Conservation (phyloP, 2,797 vertebrate species). For the Sylvia borin region DNA sequence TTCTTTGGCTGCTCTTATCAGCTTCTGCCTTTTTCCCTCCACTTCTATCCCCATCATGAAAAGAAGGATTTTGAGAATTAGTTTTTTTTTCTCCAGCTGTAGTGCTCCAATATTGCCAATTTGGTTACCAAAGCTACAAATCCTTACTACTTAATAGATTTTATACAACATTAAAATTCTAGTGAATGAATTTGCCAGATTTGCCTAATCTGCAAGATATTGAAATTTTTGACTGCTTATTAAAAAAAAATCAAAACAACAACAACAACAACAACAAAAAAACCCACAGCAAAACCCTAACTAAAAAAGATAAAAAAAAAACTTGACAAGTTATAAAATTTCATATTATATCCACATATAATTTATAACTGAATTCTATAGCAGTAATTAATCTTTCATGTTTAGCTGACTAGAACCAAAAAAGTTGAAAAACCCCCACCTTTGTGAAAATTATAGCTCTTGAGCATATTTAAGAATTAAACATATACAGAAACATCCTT, state of each 20-base stretch:
- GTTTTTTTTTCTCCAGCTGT: background rate
- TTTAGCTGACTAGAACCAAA: background rate
- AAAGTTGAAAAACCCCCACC: background rate
- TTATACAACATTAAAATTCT: background rate
- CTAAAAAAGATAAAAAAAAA: background rate
- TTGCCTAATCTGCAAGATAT: background rate
- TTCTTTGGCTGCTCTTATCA: background rate
- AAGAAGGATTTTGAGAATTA: background rate
- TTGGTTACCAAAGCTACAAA: background rate
- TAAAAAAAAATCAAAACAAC: background rate
- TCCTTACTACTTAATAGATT: background rate
- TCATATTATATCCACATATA: background rate
- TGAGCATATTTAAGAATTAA: background rate
- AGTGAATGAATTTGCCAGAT: background rate
- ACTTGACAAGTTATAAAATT: background rate
- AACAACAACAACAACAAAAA: background rate
- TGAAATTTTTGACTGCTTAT: background rate
- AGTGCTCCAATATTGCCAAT: background rate
- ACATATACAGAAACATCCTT: background rate
- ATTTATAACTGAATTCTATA: background rate
- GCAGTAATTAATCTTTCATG: background rate
- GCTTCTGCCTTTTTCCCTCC: background rate
- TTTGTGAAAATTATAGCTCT: background rate
- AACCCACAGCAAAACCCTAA: background rate
- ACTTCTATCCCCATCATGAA: rapidly evolving